These are phyloP conservation scores for Clupea harengus DNA, from an alignment of 2,113 vertebrate species.

Conservation along the genomic window DNA sequence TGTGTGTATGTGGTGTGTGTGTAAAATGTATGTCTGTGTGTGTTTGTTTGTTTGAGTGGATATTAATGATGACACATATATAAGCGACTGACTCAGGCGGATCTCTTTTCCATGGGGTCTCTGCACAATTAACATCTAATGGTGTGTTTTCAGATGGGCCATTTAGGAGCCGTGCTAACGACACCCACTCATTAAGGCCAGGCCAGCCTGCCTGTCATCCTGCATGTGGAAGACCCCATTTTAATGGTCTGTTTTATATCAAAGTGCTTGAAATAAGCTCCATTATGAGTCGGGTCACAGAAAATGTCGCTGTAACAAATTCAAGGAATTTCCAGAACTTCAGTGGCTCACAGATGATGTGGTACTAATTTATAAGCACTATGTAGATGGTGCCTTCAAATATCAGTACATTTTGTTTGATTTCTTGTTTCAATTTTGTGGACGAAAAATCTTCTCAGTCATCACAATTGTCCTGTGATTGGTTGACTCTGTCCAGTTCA, in stretches of 20 bases:
- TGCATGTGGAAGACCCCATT: background rate
- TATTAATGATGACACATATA: background rate
- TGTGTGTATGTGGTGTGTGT: background rate
- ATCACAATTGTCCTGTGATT: background rate
- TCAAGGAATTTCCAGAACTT: background rate
- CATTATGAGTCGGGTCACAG: background rate
- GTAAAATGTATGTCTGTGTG: background rate
- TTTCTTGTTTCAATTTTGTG: background rate
- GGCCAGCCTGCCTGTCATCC: background rate
- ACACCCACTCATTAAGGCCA: background rate
- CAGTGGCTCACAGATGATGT: background rate
- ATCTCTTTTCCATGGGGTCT: background rate
- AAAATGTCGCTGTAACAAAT: background rate
- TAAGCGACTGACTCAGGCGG: constrained; percentile 5
- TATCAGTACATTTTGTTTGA: background rate
- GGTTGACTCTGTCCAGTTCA: background rate
- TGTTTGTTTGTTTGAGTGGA: background rate
- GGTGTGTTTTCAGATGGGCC: constrained; percentile 10
- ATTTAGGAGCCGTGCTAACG: background rate
- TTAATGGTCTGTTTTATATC: constrained; percentile 3
- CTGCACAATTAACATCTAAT: constrained; percentile 18
- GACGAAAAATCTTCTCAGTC: background rate
- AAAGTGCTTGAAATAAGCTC: background rate
- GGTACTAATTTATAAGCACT: background rate
- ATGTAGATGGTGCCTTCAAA: background rate